phyloP scores from a whole-genome alignment of 1,140 invertebrate species.

The Prorops nasuta region DNA sequence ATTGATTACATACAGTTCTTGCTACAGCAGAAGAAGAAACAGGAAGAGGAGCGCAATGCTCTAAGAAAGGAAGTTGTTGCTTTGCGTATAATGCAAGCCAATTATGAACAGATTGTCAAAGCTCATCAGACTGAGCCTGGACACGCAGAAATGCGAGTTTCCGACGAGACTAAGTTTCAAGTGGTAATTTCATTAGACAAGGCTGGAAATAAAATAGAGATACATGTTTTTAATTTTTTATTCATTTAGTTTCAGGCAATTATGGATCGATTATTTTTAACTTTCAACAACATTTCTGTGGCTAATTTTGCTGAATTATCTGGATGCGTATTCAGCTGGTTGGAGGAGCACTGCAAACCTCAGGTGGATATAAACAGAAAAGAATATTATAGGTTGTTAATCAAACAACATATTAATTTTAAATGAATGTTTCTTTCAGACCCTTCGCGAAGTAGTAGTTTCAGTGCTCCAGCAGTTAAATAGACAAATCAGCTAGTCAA shows the following conservation, averaged over 20 bases:
- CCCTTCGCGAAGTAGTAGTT: slow-evolving; percentile 77
- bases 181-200: slow-evolving; percentile 68
- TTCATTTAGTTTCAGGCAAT: slow-evolving; percentile 88
- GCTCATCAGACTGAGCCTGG: slow-evolving; percentile 91
- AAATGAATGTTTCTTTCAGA: slow-evolving; percentile 53
- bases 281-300: slow-evolving; percentile 85
- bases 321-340: slow-evolving; percentile 90
- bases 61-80: slow-evolving; percentile 95
- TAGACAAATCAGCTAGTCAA: slow-evolving; percentile 57
- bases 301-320: slow-evolving; percentile 92
- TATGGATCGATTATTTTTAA: slow-evolving; percentile 90
- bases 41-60: slow-evolving; percentile 88
- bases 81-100: slow-evolving; percentile 87
- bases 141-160: slow-evolving; percentile 80
- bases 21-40: slow-evolving; percentile 87
- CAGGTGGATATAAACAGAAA: slow-evolving; percentile 59
- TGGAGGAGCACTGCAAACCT: slow-evolving; percentile 96
- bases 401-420: slow-evolving; percentile 7
- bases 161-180: slow-evolving; percentile 94
- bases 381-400: background rate
- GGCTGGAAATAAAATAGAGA: background rate
- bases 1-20: slow-evolving; percentile 91
- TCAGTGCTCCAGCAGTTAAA: slow-evolving; percentile 74
- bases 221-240: slow-evolving; percentile 14
- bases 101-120: slow-evolving; percentile 95